A percentile compares a stretch with the other conserved stretches of the same genome.
These are phyloP conservation scores for Polydrusus cervinus DNA, from an alignment of 2,888 invertebrate genomes.

Conservation along the genomic window DNA sequence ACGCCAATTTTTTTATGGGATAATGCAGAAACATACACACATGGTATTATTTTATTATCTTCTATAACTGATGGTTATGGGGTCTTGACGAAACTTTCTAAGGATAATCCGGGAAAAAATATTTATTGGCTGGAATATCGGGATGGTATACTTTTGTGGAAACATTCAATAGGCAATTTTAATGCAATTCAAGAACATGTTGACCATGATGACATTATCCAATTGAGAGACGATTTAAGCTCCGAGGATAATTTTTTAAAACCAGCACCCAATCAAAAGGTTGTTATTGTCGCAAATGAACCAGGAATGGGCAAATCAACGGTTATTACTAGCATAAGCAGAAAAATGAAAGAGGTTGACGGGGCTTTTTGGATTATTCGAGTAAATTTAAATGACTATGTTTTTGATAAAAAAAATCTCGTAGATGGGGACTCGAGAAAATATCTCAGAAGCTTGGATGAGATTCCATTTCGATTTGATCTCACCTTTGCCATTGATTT, in stretches of 20 bases:
- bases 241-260: conserved; percentile 27
- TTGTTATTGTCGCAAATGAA: conserved; percentile 43
- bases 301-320: conserved; percentile 48
- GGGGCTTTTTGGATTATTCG: conserved; percentile 40
- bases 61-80: background rate
- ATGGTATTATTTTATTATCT: conserved; percentile 12
- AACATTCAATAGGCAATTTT: conserved; percentile 22
- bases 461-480: conserved; percentile 21
- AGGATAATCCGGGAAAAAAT: background rate
- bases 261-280: conserved; percentile 21
- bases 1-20: conserved; percentile 6
- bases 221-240: background rate
- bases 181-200: conserved; percentile 22
- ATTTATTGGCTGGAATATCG: conserved; percentile 37
- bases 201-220: conserved; percentile 8
- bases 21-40: background rate
- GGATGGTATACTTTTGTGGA: conserved; percentile 35
- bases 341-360: conserved; percentile 18
- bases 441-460: conserved; percentile 31
- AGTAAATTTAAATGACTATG: conserved; percentile 48
- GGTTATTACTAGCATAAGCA: conserved; percentile 39
- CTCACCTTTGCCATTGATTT: conserved; percentile 24
- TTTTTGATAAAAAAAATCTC: conserved; percentile 32
- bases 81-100: conserved; percentile 15
- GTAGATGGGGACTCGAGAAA: conserved; percentile 15